Conservation (phyloP, 2,113 vertebrate species). For the Orientallactaga bullata region DNA sequence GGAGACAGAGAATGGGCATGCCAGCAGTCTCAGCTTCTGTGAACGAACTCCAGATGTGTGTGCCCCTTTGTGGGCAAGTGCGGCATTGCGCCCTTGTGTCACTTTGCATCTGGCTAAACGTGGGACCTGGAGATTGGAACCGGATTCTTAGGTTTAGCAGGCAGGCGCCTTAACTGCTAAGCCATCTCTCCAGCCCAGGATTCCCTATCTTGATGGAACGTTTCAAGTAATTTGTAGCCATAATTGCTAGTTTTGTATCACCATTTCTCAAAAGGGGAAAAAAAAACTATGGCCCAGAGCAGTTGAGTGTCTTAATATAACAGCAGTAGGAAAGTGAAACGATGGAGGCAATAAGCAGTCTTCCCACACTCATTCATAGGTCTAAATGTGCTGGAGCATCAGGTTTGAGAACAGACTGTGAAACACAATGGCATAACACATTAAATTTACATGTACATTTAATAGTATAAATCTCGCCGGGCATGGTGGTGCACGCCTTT, state of each 20-base stretch:
- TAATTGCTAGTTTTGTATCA: slow-evolving; percentile 8
- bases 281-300: not conserved
- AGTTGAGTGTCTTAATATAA: slow-evolving; percentile 45
- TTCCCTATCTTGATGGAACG: not conserved
- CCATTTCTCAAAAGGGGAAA: slow-evolving; percentile 50
- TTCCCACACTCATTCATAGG: not conserved
- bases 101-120: too few relatives aligned
- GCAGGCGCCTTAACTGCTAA: too few relatives aligned
- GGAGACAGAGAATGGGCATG: too few relatives aligned
- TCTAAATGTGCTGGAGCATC: slow-evolving; percentile 32
- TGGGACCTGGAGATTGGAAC: too few relatives aligned
- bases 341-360: not conserved
- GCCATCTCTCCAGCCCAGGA: too few relatives aligned
- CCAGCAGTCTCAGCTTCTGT: too few relatives aligned
- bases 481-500: too few relatives aligned
- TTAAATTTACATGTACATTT: slow-evolving; percentile 34
- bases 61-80: too few relatives aligned
- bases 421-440: not conserved
- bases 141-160: too few relatives aligned
- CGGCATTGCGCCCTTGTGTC: too few relatives aligned
- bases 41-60: too few relatives aligned
- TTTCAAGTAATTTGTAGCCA: slow-evolving; percentile 10
- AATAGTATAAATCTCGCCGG: too few relatives aligned
- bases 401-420: slow-evolving; percentile 13
- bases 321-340: slow-evolving; percentile 19